These are phyloP conservation scores for Ursus arctos DNA, from an alignment of 2,113 vertebrate species.

Conservation along the genomic window DNA sequence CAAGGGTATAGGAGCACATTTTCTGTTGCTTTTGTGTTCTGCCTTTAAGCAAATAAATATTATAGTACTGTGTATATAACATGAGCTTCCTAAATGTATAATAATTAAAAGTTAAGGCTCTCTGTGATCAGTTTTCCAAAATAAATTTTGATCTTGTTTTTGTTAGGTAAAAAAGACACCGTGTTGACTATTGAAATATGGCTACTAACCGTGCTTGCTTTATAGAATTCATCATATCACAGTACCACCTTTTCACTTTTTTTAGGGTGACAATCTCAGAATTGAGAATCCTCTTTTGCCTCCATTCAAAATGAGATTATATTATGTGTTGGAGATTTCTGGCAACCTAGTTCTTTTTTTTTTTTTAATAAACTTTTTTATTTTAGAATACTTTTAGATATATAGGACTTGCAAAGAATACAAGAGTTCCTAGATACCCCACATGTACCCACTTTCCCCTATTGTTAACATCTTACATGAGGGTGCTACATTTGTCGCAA, in stretches of 20 bases:
- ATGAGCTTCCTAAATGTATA: not conserved
- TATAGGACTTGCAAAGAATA: not conserved
- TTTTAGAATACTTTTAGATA: not conserved
- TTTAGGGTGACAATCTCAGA: not conserved
- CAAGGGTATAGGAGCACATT: not conserved
- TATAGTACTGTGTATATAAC: not conserved
- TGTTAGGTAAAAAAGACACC: not conserved
- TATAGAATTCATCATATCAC: not conserved
- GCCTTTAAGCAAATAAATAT: not conserved
- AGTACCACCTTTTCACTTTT: not conserved
- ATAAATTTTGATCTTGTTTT: constrained; percentile 15
- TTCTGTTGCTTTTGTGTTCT: not conserved
- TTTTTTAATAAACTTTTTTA: not conserved
- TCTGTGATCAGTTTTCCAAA: constrained; percentile 20
- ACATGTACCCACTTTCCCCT: not conserved
- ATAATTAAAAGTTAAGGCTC: not conserved
- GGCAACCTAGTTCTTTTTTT: not conserved
- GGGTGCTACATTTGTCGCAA: not conserved
- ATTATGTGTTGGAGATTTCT: not conserved
- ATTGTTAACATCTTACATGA: not conserved
- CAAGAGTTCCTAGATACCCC: not conserved
- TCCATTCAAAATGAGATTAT: not conserved
- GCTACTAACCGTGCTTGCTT: not conserved
- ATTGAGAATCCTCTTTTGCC: not conserved
- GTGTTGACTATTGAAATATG: not conserved